A percentile compares a stretch with the other conserved stretches of the same genome.
Evolutionary conservation across 2,888 invertebrate species (phyloP).

Genomic region (Phlogophora meticulosa): DNA sequence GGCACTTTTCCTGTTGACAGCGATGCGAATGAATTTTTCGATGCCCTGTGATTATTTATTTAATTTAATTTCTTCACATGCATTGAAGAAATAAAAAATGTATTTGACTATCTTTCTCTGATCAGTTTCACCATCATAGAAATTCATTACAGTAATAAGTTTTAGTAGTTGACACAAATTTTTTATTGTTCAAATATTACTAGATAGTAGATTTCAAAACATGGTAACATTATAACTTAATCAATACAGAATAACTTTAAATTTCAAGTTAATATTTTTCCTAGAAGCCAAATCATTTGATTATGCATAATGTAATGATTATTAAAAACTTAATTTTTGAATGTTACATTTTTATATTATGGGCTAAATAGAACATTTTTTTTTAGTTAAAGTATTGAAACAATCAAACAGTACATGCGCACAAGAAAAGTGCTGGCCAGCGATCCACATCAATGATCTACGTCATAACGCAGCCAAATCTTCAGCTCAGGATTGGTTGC

Average conservation of each 20-base stretch:
- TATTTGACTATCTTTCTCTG: too few species aligned
- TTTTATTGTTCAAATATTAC: constrained; percentile 19
- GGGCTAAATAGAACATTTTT: neutral
- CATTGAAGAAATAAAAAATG: too few species aligned
- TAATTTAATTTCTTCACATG: too few species aligned
- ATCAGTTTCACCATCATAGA: too few species aligned
- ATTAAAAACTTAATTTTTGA: constrained; percentile 5
- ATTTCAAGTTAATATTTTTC: constrained; percentile 5
- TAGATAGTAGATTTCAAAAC: constrained; percentile 20
- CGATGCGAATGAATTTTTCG: too few species aligned
- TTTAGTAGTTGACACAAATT: too few species aligned
- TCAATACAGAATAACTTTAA: constrained; percentile 42
- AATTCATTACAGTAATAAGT: too few species aligned
- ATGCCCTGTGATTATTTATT: too few species aligned
- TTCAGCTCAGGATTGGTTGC: constrained; percentile 89
- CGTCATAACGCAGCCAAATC: constrained; percentile 90
- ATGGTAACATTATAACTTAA: constrained; percentile 49
- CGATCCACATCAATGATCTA: constrained; percentile 90
- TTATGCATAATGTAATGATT: fast-evolving
- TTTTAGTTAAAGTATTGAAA: constrained; percentile 67
- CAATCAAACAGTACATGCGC: constrained; percentile 83
- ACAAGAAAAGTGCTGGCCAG: constrained; percentile 85
- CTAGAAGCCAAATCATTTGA: neutral
- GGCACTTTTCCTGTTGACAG: too few species aligned
- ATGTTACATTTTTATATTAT: neutral